Conservation (phyloP, 1,140 invertebrate genomes). For the Oreohelix idahoensis region DNA sequence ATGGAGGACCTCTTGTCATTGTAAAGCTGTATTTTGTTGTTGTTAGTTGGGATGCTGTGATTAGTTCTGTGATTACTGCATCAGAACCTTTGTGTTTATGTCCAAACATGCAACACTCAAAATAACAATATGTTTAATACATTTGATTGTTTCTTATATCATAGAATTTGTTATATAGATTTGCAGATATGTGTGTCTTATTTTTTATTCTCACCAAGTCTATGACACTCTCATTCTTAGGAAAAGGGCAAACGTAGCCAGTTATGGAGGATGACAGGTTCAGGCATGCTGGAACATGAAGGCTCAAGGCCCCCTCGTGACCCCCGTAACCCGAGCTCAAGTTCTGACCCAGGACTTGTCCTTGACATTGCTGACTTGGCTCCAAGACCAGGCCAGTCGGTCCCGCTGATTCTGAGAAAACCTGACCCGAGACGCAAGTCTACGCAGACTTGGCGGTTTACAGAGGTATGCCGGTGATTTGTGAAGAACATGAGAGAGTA, state of each 20-base stretch:
- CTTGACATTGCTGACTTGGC: conserved; percentile 90
- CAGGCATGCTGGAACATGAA: conserved; percentile 93
- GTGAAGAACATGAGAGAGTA: too few relatives aligned
- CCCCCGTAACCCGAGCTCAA: conserved; percentile 60
- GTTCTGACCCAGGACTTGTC: conserved; percentile 61
- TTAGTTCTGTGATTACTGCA: too few relatives aligned
- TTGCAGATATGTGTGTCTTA: too few relatives aligned
- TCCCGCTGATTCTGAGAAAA: conserved; percentile 83
- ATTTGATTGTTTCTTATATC: too few relatives aligned
- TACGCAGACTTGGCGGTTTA: conserved; percentile 95
- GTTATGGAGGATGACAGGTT: conserved; percentile 93
- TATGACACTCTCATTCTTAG: conserved; percentile 47
- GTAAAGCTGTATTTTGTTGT: too few relatives aligned
- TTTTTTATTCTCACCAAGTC: not conserved
- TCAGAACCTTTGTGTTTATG: too few relatives aligned
- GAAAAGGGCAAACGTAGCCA: conserved; percentile 90
- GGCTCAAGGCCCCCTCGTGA: conserved; percentile 81
- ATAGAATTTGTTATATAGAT: too few relatives aligned
- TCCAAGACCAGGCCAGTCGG: conserved; percentile 81
- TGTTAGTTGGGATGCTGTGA: too few relatives aligned
- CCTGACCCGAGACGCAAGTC: conserved; percentile 85
- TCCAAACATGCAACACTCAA: too few relatives aligned
- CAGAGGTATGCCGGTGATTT: too few relatives aligned
- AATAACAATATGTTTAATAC: too few relatives aligned
- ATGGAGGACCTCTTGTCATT: too few relatives aligned